Base-by-base conservation (phyloP, 1,140 invertebrate species). In the Rhyzopertha dominica region DNA sequence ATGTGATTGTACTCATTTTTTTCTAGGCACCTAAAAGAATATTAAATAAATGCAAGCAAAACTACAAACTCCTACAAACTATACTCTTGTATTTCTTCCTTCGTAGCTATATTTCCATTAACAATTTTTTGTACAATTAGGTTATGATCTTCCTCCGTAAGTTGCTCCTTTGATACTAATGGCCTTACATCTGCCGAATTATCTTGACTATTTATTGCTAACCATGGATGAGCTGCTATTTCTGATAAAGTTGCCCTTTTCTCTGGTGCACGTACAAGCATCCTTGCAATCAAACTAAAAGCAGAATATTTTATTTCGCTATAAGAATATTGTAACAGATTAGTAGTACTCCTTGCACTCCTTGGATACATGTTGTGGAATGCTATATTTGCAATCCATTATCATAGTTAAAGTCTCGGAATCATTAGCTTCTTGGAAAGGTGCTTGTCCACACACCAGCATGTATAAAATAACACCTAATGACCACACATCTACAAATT, bases 401-500 rank as follows among this genome's bases (percentile, higher is more conserved):
- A 99, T 99, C 91, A 96, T 98, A 1, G 94, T 98, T 10, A 99
- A 71, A 1, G 96, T 99, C 77, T 99, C 96, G 62, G 92, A 97
- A 67, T 99, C 96, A 71, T 98, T 99, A 16, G 94, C 93, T 74
- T 98, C 95, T 73, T 98, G 94, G 69, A 99, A 99, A 10, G 96
- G 96, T 10, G 95, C 85, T 62, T 90, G 83, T 10, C 96, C 96
- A 73, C 90, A 95, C 1, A 98, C 95, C 56, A 99, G 73, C 95
- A 98, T 99, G 69, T 93, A 99, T 17, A 99, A 74, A 62, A 99
- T 97, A 2, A 99, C 96, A 28, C 96, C 96, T 28, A 99, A 73
- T 4, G 93, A 97, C 96, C 96, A 99, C 30, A 98, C 89, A 78
- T 98, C 95, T 81, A 61, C 4, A 69, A 70, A n/a, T n/a, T n/a